A percentile compares a stretch with the other conserved stretches of the same genome.
Evolutionary conservation across 2,888 invertebrate genomes (phyloP).

Genomic region (Lordiphosa andalusiaca): DNA sequence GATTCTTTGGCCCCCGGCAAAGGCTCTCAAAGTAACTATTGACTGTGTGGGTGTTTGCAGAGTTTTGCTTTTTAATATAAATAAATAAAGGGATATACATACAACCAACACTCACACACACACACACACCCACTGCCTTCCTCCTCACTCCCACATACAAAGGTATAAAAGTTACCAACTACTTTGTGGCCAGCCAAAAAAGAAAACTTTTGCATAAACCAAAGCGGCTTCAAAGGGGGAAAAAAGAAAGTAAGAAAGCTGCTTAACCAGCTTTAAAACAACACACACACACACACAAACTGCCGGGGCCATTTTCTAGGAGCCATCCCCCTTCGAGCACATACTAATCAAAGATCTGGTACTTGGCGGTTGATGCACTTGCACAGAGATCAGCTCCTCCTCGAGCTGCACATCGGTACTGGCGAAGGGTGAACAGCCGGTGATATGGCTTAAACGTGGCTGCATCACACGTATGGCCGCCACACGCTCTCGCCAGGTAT

Average conservation of each 20-base stretch:
- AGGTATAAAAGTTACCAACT: slow-evolving; percentile 5
- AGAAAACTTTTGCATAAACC: slow-evolving; percentile 28
- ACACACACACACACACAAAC: slow-evolving; percentile 12
- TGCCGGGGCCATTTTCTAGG: not conserved
- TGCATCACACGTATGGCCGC: slow-evolving; percentile 57
- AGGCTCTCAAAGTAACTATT: slow-evolving; percentile 3
- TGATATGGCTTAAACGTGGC: slow-evolving; percentile 56
- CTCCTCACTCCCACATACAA: not conserved
- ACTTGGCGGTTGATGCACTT: slow-evolving; percentile 46
- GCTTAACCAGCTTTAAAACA: slow-evolving; percentile 30
- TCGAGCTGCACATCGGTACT: slow-evolving; percentile 76
- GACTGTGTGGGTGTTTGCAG: slow-evolving; percentile 5
- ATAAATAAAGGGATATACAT: slow-evolving; percentile 25
- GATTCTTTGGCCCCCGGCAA: not conserved
- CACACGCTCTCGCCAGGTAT: slow-evolving; percentile 78
- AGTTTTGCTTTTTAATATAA: slow-evolving; percentile 29
- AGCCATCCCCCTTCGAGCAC: slow-evolving; percentile 33
- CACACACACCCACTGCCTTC: not conserved
- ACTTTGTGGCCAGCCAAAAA: slow-evolving; percentile 11
- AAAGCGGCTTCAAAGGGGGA: slow-evolving; percentile 5
- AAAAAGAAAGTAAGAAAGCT: slow-evolving; percentile 17
- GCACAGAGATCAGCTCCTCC: slow-evolving; percentile 46
- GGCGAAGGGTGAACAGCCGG: slow-evolving; percentile 73
- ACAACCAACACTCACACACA: not conserved
- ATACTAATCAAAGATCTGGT: slow-evolving; percentile 37